Evolutionary conservation across 2,113 vertebrate genomes (phyloP).

Genomic region (Psittacara wagleri): DNA sequence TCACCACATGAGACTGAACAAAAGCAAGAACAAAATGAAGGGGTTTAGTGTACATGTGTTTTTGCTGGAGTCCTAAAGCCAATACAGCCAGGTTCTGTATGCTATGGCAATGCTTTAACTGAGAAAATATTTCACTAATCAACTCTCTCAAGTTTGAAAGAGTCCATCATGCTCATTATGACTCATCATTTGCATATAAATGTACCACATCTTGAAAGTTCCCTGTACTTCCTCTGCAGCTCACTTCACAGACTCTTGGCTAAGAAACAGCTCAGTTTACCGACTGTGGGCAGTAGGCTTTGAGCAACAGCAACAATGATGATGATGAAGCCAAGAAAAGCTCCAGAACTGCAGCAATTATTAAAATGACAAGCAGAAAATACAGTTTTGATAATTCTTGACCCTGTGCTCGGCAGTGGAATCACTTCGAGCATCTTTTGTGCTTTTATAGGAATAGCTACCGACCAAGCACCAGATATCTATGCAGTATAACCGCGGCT

Average conservation of each 20-base stretch:
- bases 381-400: not conserved
- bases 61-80: not conserved
- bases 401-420: constrained; percentile 70
- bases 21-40: not conserved
- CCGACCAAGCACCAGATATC: constrained; percentile 79
- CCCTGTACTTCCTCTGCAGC: not conserved
- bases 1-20: not conserved
- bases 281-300: not conserved
- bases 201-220: not conserved
- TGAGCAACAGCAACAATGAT: not conserved
- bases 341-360: not conserved
- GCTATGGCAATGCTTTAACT: not conserved
- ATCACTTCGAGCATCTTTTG: constrained; percentile 79
- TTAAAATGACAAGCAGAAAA: not conserved
- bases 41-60: not conserved
- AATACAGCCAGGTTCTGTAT: not conserved
- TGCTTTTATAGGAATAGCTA: constrained; percentile 78
- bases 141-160: not conserved
- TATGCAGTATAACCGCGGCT: constrained; percentile 80
- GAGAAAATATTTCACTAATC: not conserved
- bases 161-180: not conserved
- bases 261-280: not conserved
- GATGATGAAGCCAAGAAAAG: not conserved
- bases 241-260: not conserved
- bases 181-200: not conserved